Evolutionary conservation across 2,113 vertebrate genomes (phyloP).

Genomic region (Campylomormyrus tamandua): DNA sequence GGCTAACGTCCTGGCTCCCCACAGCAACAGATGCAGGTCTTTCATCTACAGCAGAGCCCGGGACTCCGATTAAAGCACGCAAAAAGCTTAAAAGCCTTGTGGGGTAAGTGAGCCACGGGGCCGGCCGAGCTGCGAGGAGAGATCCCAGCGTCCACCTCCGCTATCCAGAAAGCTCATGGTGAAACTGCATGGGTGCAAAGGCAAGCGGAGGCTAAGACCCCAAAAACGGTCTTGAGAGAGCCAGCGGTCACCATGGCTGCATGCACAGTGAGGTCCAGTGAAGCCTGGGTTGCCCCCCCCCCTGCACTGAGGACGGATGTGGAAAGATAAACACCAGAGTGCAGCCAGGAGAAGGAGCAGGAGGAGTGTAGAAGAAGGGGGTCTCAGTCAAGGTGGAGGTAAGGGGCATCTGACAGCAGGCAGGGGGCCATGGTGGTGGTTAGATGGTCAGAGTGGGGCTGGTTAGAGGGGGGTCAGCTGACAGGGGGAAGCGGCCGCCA

Average conservation of each 20-base stretch:
- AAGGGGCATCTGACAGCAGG: not conserved
- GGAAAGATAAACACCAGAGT: slow-evolving; percentile 18
- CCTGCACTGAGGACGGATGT: not conserved
- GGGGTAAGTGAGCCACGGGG: not conserved
- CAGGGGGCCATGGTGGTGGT: not conserved
- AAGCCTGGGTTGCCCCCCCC: not conserved
- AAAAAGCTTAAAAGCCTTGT: not conserved
- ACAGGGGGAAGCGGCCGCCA: not conserved
- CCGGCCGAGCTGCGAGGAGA: not conserved
- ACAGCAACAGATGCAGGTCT: not conserved
- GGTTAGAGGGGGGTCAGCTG: not conserved
- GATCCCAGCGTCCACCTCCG: too few species aligned
- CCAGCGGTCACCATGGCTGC: not conserved
- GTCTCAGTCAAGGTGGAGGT: not conserved
- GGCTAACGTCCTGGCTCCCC: not conserved
- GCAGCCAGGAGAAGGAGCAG: not conserved
- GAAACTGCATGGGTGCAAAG: not conserved
- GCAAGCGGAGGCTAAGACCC: not conserved
- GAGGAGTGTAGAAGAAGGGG: not conserved
- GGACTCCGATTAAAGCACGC: not conserved
- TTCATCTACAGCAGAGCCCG: not conserved
- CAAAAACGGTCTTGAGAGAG: not conserved
- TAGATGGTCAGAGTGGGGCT: not conserved
- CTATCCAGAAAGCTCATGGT: not conserved
- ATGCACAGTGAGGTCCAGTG: not conserved